Conservation (phyloP, 2,797 vertebrate genomes). For the Synanceia verrucosa region DNA sequence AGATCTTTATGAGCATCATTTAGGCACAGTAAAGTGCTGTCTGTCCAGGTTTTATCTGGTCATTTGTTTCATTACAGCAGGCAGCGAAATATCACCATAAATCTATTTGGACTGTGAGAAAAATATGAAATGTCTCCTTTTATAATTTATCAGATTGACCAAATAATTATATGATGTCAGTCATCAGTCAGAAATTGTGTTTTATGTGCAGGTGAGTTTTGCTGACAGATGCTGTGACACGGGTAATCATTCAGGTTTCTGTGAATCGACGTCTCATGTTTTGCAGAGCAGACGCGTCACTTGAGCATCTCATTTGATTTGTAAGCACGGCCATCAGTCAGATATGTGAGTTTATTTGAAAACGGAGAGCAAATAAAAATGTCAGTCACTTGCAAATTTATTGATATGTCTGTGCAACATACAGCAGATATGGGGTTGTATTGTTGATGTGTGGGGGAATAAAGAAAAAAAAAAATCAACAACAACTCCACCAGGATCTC, state of each 20-base stretch:
- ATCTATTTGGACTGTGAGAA: neutral
- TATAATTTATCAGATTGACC: conserved; percentile 40
- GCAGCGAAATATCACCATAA: neutral
- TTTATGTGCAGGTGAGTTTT: conserved; percentile 43
- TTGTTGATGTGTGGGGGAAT: neutral
- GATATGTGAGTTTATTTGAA: neutral
- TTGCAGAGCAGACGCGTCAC: conserved; percentile 15
- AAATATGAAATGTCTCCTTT: conserved; percentile 1
- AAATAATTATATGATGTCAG: conserved; percentile 44
- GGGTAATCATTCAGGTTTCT: conserved; percentile 40
- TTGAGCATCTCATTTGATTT: conserved; percentile 36
- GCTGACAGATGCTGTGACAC: conserved; percentile 33
- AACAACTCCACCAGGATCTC: conserved; percentile 18
- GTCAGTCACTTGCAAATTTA: neutral
- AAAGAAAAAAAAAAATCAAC: conserved; percentile 1
- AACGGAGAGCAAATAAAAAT: neutral
- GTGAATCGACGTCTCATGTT: conserved; percentile 37
- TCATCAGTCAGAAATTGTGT: conserved; percentile 35
- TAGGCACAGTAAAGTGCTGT: conserved; percentile 18
- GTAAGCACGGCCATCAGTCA: conserved; percentile 1
- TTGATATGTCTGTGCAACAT: neutral
- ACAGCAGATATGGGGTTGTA: neutral
- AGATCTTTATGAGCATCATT: conserved; percentile 31
- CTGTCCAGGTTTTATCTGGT: conserved; percentile 27
- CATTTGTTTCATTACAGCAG: conserved; percentile 19